Base-by-base conservation (phyloP, 1,140 invertebrate genomes). In the Panagrolaimus sp. region DNA sequence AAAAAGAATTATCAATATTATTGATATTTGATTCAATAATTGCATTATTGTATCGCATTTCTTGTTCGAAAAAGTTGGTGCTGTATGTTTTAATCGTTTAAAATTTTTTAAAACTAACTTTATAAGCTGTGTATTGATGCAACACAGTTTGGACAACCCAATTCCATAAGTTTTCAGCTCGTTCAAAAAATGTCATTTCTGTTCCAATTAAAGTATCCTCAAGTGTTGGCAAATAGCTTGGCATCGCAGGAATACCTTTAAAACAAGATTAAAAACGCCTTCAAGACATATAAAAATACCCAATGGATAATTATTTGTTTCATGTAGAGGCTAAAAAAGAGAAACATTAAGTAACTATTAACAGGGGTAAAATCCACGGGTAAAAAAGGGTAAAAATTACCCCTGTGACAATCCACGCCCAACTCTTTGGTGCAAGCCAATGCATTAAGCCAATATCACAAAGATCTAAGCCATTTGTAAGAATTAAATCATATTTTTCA, bases 361-460 rank as follows among this genome's bases (percentile, higher is more conserved):
- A n/a, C n/a, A n/a, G n/a, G n/a, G n/a, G n/a, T n/a, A n/a, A n/a
- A n/a, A n/a, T n/a, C n/a, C n/a, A n/a, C n/a, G n/a, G n/a, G n/a
- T n/a, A n/a, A n/a, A n/a, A n/a, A n/a, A n/a, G n/a, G n/a, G n/a
- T n/a, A n/a, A n/a, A n/a, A n/a, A n/a, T n/a, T n/a, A n/a, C n/a
- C n/a, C 75, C 76, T 1, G 74, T 77, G 23, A 69, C 70, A 23
- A 68, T 65, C 75, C 48, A 75, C 20, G 74, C 66, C 20, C 65
- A 63, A 11, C 43, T 43, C n/a, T 64, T 31, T 31, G 75, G 68
- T 14, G 42, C 71, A 9, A 76, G 53, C 38, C 53, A 65, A 48
- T 74, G 77, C 13, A 61, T 42, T 16, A 76, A 23, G 13, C 76
- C 71, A 2, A 76, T 44, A 51, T 62, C 53, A 48, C 74, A 76